These are phyloP conservation scores for Drosophila aldrichi DNA, from an alignment of 2,888 invertebrate genomes.

Conservation along the genomic window DNA sequence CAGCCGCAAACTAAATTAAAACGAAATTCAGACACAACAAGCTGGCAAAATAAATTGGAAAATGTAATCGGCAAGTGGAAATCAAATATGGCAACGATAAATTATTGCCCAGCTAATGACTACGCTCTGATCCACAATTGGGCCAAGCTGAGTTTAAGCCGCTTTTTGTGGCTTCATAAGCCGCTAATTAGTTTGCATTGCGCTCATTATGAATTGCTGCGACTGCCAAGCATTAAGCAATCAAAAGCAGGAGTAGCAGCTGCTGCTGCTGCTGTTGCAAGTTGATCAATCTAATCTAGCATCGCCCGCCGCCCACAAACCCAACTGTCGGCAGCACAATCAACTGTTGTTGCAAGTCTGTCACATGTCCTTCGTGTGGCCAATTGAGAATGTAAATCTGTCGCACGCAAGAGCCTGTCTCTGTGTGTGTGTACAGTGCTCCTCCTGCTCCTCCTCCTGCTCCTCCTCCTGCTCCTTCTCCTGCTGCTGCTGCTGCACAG, in stretches of 20 bases:
- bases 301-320: background rate
- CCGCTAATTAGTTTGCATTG: slow-evolving; percentile 71
- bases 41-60: slow-evolving; percentile 62
- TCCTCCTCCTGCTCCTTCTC: background rate
- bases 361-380: slow-evolving; percentile 59
- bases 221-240: slow-evolving; percentile 27
- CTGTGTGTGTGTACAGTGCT: background rate
- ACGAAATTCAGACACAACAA: slow-evolving; percentile 58
- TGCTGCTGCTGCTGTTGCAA: slow-evolving; percentile 9
- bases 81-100: slow-evolving; percentile 47
- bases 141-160: slow-evolving; percentile 31
- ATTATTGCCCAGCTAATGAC: slow-evolving; percentile 63
- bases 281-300: slow-evolving; percentile 37
- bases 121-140: slow-evolving; percentile 26
- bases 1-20: slow-evolving; percentile 55
- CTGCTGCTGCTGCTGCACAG: background rate
- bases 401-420: slow-evolving; percentile 23
- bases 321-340: background rate
- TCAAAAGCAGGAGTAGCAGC: slow-evolving; percentile 12
- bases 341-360: slow-evolving; percentile 28
- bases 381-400: slow-evolving; percentile 80
- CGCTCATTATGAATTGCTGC: slow-evolving; percentile 55
- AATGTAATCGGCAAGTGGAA: slow-evolving; percentile 52
- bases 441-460: background rate
- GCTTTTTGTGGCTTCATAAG: slow-evolving; percentile 42